phyloP scores from a whole-genome alignment of 1,140 invertebrate species.

The Araneus ventricosus region DNA sequence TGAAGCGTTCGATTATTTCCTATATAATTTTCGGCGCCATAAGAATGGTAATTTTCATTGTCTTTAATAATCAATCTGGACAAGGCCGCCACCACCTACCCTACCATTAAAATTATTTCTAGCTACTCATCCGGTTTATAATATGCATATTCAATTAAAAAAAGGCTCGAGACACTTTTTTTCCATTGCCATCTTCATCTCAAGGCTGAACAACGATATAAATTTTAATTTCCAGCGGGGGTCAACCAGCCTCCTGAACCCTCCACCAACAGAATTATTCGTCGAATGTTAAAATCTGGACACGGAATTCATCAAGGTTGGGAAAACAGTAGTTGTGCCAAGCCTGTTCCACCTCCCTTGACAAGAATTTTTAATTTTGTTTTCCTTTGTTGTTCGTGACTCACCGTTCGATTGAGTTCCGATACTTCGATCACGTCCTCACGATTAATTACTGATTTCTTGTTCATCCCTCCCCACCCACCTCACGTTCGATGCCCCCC shows the following conservation, averaged over 20 bases:
- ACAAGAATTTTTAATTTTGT: slow-evolving; percentile 47
- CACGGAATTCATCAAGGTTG: slow-evolving; percentile 52
- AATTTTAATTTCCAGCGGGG: slow-evolving; percentile 27
- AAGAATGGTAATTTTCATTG: slow-evolving; percentile 18
- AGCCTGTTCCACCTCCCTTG: slow-evolving; percentile 2
- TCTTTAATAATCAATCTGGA: background rate
- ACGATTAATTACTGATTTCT: slow-evolving; percentile 61
- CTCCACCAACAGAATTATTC: slow-evolving; percentile 21
- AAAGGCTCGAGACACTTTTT: background rate
- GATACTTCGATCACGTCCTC: slow-evolving; percentile 64
- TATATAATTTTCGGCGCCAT: background rate
- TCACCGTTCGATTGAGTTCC: slow-evolving; percentile 33
- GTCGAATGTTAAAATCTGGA: slow-evolving; percentile 34
- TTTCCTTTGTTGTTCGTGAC: slow-evolving; percentile 18
- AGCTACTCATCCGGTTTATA: background rate
- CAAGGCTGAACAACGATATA: slow-evolving; percentile 24
- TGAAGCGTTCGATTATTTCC: slow-evolving; percentile 27
- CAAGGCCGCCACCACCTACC: background rate
- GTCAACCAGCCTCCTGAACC: background rate
- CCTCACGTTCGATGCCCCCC: background rate
- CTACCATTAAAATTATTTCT: slow-evolving; percentile 8
- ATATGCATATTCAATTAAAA: slow-evolving; percentile 50
- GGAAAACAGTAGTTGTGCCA: slow-evolving; percentile 34
- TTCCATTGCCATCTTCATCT: background rate
- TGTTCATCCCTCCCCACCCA: background rate